Percentiles rank a stretch among this genome's conserved stretches.
phyloP scores from a whole-genome alignment of 2,797 vertebrate genomes.

The Nannoperca australis region DNA sequence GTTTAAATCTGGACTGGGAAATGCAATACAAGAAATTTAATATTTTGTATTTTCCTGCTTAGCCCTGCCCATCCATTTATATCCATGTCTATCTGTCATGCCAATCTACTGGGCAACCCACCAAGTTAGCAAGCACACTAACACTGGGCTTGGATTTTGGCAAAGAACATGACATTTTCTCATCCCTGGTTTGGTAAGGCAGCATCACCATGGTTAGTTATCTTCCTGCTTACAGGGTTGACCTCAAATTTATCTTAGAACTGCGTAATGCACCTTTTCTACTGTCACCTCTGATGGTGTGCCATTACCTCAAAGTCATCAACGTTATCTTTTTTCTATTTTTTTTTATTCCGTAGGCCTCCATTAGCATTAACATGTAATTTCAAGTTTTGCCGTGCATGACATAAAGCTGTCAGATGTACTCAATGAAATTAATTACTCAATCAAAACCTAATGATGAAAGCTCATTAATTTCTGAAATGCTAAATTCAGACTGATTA shows the following conservation, averaged over 20 bases:
- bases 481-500: slow-evolving; percentile 64
- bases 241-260: slow-evolving; percentile 22
- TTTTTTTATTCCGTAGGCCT: slow-evolving; percentile 14
- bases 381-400: slow-evolving; percentile 76
- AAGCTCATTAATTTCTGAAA: slow-evolving; percentile 75
- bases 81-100: slow-evolving; percentile 4
- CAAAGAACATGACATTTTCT: slow-evolving; percentile 18
- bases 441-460: slow-evolving; percentile 75
- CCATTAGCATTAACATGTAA: slow-evolving; percentile 51
- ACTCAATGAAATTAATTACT: slow-evolving; percentile 74
- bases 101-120: slow-evolving; percentile 28
- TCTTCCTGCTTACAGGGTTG: slow-evolving; percentile 2
- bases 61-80: slow-evolving; percentile 21
- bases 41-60: slow-evolving; percentile 13
- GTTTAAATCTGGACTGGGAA: neutral
- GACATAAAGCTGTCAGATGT: slow-evolving; percentile 79
- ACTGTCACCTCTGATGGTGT: neutral
- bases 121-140: slow-evolving; percentile 8
- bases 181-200: slow-evolving; percentile 10
- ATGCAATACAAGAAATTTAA: neutral
- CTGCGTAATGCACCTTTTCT: neutral
- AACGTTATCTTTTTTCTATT: neutral
- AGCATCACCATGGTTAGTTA: slow-evolving; percentile 4
- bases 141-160: slow-evolving; percentile 15
- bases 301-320: slow-evolving; percentile 50